Base-by-base conservation (phyloP, 2,888 invertebrate genomes). In the Epinotia brunnichana region DNA sequence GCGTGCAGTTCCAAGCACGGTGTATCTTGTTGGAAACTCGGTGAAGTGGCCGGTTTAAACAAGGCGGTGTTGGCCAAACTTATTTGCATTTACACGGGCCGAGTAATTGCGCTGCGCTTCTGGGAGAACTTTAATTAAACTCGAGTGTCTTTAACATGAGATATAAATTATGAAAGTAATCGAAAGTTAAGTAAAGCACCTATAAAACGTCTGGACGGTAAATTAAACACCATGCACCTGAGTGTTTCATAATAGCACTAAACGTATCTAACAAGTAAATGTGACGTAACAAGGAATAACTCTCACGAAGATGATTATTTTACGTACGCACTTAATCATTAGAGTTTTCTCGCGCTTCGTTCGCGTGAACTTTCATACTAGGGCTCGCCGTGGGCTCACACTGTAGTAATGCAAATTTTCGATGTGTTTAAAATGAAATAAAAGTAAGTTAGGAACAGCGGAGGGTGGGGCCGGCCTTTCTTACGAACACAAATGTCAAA, bases 61-160 rank as follows among this genome's bases (percentile, higher is more conserved):
- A 89, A 88, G 86, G 81, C 85, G 84, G 83, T 86, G 87, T 85
- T 88, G 74, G 75, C 86, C 83, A 85, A 91, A 91, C 90, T 90
- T 91, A 91, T 91, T 92, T 92, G 91, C 92, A 92, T 91, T 90
- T 91, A 91, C 92, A 91, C 89, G 90, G 89, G 85, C 90, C 90
- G 85, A 90, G 90, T 92, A 92, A 92, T 90, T 92, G 91, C 90
- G 87, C 83, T 88, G 90, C 86, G 90, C 91, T 90, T 90, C 88
- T 82, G 91, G 92, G 91, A 90, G 87, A 89, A 87, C 84, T 92
- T 92, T 92, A 91, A 92, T 92, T 92, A 92, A 92, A 91, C 87
- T 83, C 86, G 88, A 91, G 85, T 89, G 87, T 88, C 87, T 87
- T 88, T 86, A 87, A 87, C 87, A 87, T 86, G 86, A 88, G 86